Evolutionary conservation across 1,140 invertebrate species (phyloP), one percentile per base, ranked within the genome.

Genomic region (Chionoecetes opilio): DNA sequence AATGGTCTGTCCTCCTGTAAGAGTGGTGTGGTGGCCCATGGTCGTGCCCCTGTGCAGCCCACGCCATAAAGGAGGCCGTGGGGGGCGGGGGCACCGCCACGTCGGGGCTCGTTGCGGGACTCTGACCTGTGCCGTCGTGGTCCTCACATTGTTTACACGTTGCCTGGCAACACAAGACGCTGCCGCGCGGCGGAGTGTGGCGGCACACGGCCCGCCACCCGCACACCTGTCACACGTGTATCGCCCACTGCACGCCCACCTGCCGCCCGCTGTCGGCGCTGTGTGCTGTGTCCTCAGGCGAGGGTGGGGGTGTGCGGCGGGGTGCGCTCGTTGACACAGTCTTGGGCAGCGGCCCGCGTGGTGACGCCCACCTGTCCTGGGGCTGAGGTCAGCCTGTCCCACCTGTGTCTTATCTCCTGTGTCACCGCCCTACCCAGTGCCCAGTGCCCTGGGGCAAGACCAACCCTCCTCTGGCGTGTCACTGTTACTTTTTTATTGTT

Each of bases 111-210:
- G 92, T 6, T 2, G 38, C 14, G 34, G 31, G 90, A 92, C 90
- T 92, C 53, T 92, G 90, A 35, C 17, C 90, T 92, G 90, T 93
- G 31, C 31, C n/a, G 84, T 32, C 84, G 35, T 41, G 0, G 21
- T 32, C 21, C 84, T n/a, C 53, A 88, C 90, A 46, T 94, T 94
- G 93, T 94, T 94, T 94, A 94, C 87, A 94, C 93, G 93, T 94
- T 94, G 93, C 93, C 93, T 89, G 87, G 93, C 93, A 94, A 94
- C 93, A 88, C 93, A 87, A 87, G 93, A 89, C 93, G 85, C 93
- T 32, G 46, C 53, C 86, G 93, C n/a, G 31, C 35, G 53, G 93
- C 46, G 37, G 93, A 53, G 82, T 93, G 53, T 88, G 38, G 85
- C 85, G 35, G 86, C 86, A 89, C 53, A 82, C 86, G 85, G 86